These are phyloP conservation scores for Erythrocercus mccallii DNA, from an alignment of 2,113 vertebrate species.

Conservation along the genomic window DNA sequence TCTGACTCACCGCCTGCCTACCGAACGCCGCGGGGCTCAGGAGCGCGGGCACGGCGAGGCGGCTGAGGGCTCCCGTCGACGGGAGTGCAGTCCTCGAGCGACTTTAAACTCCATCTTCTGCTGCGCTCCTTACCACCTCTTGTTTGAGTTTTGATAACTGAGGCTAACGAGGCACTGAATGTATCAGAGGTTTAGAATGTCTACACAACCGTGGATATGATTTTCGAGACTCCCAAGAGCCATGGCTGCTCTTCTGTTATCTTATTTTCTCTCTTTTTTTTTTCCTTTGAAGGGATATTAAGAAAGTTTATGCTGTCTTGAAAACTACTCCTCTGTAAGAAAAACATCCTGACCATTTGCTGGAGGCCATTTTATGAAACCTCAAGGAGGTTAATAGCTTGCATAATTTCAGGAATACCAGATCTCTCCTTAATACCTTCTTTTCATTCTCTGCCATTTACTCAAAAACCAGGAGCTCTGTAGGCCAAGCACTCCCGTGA, in stretches of 20 bases:
- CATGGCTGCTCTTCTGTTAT: neutral
- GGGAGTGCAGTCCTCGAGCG: conserved; percentile 30
- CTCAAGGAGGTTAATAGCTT: conserved; percentile 8
- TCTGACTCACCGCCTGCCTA: neutral
- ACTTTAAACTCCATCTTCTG: conserved; percentile 46
- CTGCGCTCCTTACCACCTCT: conserved; percentile 31
- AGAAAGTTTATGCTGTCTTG: conserved; percentile 30
- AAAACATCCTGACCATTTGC: conserved; percentile 22
- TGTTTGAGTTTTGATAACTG: neutral
- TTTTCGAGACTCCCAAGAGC: conserved; percentile 42
- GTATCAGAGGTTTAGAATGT: neutral
- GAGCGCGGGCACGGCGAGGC: neutral
- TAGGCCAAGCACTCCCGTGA: neutral
- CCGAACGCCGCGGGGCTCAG: neutral
- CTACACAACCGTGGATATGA: neutral
- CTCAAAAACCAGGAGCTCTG: neutral
- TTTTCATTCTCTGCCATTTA: neutral
- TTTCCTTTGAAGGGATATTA: neutral
- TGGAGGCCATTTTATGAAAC: conserved; percentile 59
- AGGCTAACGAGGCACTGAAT: conserved; percentile 10
- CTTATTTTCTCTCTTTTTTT: neutral
- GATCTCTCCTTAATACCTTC: neutral
- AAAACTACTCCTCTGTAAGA: neutral
- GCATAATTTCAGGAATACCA: conserved; percentile 24
- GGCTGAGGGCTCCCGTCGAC: neutral